A percentile compares a stretch with the other conserved stretches of the same genome.
Conservation (phyloP, 2,888 invertebrate species). For the Aleiodes alternator region DNA sequence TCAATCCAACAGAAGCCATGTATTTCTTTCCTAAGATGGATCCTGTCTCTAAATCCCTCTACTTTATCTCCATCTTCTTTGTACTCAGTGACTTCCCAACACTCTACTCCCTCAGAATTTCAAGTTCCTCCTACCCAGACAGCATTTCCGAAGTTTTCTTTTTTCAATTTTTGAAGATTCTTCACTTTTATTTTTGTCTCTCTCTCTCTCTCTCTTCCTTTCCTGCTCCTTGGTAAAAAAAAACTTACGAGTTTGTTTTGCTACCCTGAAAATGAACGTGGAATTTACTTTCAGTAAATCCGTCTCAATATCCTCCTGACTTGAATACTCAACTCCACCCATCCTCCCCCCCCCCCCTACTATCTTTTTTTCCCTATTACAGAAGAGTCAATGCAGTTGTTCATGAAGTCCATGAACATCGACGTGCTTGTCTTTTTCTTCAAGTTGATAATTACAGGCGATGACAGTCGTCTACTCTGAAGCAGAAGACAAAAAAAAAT, state of each 20-base stretch:
- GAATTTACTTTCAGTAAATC: conserved; percentile 21
- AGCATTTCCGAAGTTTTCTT: conserved; percentile 42
- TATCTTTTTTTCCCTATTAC: conserved; percentile 19
- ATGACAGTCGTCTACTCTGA: conserved; percentile 15
- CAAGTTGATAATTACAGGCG: conserved; percentile 18
- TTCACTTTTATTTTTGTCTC: neutral
- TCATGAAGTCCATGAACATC: neutral
- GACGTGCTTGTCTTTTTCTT: neutral
- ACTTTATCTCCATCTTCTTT: conserved; percentile 38
- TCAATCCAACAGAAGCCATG: conserved; percentile 58
- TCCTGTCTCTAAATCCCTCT: conserved; percentile 66
- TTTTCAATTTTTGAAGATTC: conserved; percentile 12
- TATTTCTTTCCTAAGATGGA: conserved; percentile 69
- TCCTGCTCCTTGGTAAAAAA: conserved; percentile 22
- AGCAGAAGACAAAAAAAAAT: conserved; percentile 7
- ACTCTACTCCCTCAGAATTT: conserved; percentile 46
- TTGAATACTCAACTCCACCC: conserved; percentile 13
- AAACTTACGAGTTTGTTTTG: conserved; percentile 41
- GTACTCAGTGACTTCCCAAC: conserved; percentile 52
- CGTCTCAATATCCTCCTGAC: neutral
- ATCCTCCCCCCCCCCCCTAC: conserved; percentile 39
- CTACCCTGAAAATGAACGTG: conserved; percentile 14
- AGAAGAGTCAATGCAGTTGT: conserved; percentile 3
- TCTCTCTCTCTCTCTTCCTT: no score
- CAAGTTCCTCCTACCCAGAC: conserved; percentile 43